phyloP scores from a whole-genome alignment of 2,797 vertebrate species.

The Scomberomorus guttatus region DNA sequence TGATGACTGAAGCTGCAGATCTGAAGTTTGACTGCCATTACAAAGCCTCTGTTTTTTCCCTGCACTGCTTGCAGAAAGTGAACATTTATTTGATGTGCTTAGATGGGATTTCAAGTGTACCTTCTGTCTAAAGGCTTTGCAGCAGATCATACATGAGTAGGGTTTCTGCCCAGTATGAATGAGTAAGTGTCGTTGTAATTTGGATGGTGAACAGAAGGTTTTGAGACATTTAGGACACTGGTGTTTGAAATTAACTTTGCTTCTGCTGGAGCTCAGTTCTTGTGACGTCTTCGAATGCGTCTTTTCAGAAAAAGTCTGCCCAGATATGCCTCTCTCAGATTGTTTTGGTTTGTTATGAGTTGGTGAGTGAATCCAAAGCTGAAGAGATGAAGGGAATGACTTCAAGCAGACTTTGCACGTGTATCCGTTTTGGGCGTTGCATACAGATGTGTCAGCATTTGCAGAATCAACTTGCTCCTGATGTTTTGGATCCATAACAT shows the following conservation, averaged over 20 bases:
- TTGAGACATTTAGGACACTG: conserved; percentile 38
- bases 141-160: conserved; percentile 7
- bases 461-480: conserved; percentile 56
- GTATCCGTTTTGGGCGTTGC: not conserved
- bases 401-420: conserved; percentile 67
- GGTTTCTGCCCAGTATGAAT: conserved; percentile 36
- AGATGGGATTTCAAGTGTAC: conserved; percentile 87
- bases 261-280: not conserved
- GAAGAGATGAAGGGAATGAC: conserved; percentile 46
- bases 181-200: conserved; percentile 33
- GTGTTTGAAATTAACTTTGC: conserved; percentile 21
- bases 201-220: conserved; percentile 45
- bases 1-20: not conserved
- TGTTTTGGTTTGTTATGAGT: conserved; percentile 27
- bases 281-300: not conserved
- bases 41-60: not conserved
- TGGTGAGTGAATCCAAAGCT: conserved; percentile 53
- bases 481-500: conserved; percentile 45
- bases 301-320: not conserved
- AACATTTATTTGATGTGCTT: conserved; percentile 75
- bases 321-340: not conserved
- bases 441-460: conserved; percentile 52
- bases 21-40: not conserved
- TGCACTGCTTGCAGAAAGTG: not conserved
- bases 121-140: conserved; percentile 75